These are phyloP conservation scores for Euglossa dilemma DNA, from an alignment of 1,140 invertebrate species.

Conservation along the genomic window DNA sequence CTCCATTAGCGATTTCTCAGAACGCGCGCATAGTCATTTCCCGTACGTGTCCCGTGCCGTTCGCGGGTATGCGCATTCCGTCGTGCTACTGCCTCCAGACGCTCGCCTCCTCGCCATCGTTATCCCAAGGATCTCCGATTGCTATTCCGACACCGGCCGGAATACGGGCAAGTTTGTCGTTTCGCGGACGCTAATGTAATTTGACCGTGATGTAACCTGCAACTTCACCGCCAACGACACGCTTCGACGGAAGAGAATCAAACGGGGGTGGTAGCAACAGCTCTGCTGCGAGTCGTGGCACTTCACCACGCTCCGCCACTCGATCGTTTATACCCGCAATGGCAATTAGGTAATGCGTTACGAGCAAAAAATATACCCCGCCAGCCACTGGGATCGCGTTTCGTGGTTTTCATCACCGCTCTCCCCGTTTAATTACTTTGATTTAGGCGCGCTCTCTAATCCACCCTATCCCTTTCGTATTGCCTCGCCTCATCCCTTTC, in stretches of 20 bases:
- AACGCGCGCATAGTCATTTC: constrained; percentile 62
- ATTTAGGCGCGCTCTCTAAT: constrained; percentile 3
- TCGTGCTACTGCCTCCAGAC: constrained; percentile 14
- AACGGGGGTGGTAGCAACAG: background rate
- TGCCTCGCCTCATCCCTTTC: background rate
- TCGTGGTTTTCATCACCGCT: constrained; percentile 44
- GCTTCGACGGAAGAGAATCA: constrained; percentile 8
- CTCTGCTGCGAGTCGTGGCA: background rate
- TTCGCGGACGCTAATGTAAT: constrained; percentile 59
- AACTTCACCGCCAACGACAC: constrained; percentile 5
- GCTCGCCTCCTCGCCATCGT: constrained; percentile 48
- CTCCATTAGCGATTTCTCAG: constrained; percentile 70
- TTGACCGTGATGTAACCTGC: constrained; percentile 31
- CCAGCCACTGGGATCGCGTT: background rate
- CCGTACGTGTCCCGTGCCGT: constrained; percentile 52
- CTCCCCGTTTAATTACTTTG: constrained; percentile 55
- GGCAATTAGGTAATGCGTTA: constrained; percentile 62
- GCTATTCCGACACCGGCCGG: constrained; percentile 14
- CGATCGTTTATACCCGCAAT: constrained; percentile 36
- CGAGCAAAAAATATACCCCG: constrained; percentile 50
- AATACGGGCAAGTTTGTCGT: constrained; percentile 45
- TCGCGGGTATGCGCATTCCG: constrained; percentile 38
- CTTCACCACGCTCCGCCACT: background rate
- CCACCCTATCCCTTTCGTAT: background rate
- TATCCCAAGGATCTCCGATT: constrained; percentile 62